phyloP scores from a whole-genome alignment of 1,140 invertebrate species.

The Meteorus sp. region DNA sequence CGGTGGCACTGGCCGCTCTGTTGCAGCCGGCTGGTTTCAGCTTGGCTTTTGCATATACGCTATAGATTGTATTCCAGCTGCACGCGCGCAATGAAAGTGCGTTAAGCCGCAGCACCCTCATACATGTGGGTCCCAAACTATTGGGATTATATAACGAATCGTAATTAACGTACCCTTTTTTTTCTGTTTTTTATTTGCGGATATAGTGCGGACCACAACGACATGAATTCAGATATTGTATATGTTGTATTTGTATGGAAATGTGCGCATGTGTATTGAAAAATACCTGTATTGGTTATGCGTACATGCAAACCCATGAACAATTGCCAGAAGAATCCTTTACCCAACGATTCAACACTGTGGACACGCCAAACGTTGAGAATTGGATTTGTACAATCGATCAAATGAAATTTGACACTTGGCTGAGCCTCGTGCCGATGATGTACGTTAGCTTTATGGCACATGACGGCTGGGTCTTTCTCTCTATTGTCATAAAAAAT shows the following conservation, averaged over 20 bases:
- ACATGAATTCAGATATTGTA: too few relatives aligned
- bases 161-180: slow-evolving; percentile 33
- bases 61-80: background rate
- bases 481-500: slow-evolving; percentile 5
- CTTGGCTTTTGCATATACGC: background rate
- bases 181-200: background rate
- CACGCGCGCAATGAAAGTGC: slow-evolving; percentile 1
- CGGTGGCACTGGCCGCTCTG: too few relatives aligned
- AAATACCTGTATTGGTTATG: too few relatives aligned
- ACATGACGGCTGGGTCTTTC: background rate
- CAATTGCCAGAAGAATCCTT: slow-evolving; percentile 27
- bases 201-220: background rate
- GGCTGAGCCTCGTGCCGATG: slow-evolving; percentile 1
- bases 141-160: slow-evolving; percentile 32
- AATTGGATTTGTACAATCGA: slow-evolving; percentile 22
- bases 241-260: too few relatives aligned
- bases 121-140: slow-evolving; percentile 25
- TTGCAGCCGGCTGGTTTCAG: background rate
- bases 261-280: too few relatives aligned
- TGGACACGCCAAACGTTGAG: slow-evolving; percentile 15
- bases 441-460: background rate
- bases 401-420: slow-evolving; percentile 29
- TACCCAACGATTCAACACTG: slow-evolving; percentile 14
- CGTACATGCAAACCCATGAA: slow-evolving; percentile 7
- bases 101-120: background rate